Evolutionary conservation across 2,113 vertebrate species (phyloP).

Genomic region (Pycnonotus jocosus): DNA sequence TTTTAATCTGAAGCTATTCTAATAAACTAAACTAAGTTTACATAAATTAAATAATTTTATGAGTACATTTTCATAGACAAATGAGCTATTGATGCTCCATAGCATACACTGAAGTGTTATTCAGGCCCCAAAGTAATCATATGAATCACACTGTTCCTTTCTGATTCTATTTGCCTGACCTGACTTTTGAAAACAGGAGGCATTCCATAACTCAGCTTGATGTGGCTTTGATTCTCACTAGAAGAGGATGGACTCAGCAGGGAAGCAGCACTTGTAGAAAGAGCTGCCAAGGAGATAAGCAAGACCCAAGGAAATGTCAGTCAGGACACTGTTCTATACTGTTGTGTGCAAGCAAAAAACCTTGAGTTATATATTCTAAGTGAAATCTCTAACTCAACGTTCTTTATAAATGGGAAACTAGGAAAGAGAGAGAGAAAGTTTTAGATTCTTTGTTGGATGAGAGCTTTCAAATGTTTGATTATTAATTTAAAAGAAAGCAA

Average conservation of each 20-base stretch:
- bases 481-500: background rate
- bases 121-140: background rate
- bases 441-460: background rate
- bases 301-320: background rate
- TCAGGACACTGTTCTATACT: background rate
- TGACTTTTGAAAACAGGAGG: background rate
- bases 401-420: background rate
- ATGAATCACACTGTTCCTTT: background rate
- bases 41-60: background rate
- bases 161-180: background rate
- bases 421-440: background rate
- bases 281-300: background rate
- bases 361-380: background rate
- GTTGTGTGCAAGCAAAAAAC: background rate
- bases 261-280: background rate
- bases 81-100: background rate
- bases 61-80: background rate
- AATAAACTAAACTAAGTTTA: background rate
- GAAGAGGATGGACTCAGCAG: background rate
- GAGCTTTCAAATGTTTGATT: background rate
- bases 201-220: background rate
- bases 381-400: background rate
- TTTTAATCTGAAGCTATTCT: background rate
- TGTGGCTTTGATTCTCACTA: background rate
- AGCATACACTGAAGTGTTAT: background rate